These are phyloP conservation scores for Coleophora flavipennella DNA, from an alignment of 2,888 invertebrate species.

Conservation along the genomic window DNA sequence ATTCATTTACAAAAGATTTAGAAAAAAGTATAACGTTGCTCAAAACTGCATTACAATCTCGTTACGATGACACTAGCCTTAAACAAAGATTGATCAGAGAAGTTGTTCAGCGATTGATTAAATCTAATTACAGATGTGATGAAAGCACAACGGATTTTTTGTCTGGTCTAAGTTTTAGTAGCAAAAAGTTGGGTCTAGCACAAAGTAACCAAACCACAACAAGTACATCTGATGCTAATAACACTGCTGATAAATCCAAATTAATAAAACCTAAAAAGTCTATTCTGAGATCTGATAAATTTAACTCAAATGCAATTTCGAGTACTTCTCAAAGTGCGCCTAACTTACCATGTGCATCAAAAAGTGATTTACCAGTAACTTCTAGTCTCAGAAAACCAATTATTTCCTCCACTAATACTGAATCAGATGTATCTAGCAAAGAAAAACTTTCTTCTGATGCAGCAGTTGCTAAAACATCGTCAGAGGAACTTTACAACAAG, in stretches of 20 bases:
- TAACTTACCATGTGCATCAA: constrained; percentile 41
- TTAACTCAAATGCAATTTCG: constrained; percentile 44
- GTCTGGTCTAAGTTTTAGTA: constrained; percentile 52
- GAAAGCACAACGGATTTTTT: constrained; percentile 61
- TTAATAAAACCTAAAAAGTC: constrained; percentile 47
- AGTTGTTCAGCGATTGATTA: constrained; percentile 74
- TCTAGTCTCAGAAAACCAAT: constrained; percentile 26
- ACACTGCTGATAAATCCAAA: constrained; percentile 30
- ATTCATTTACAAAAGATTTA: constrained; percentile 71
- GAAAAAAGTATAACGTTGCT: constrained; percentile 75
- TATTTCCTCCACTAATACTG: constrained; percentile 38
- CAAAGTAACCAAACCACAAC: constrained; percentile 38
- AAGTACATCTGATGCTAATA: constrained; percentile 54
- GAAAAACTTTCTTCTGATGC: constrained; percentile 42
- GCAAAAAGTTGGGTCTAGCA: constrained; percentile 32
- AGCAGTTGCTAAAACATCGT: constrained; percentile 43
- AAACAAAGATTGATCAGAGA: constrained; percentile 77
- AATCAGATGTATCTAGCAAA: constrained; percentile 48
- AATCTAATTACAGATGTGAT: constrained; percentile 74
- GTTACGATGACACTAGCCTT: constrained; percentile 70
- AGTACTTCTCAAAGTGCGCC: constrained; percentile 63
- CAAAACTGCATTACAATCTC: constrained; percentile 71
- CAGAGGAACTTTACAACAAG: constrained; percentile 53
- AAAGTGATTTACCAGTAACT: constrained; percentile 27
- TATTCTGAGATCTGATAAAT: constrained; percentile 50